These are phyloP conservation scores for Solea senegalensis DNA, from an alignment of 2,113 vertebrate species.

Conservation along the genomic window DNA sequence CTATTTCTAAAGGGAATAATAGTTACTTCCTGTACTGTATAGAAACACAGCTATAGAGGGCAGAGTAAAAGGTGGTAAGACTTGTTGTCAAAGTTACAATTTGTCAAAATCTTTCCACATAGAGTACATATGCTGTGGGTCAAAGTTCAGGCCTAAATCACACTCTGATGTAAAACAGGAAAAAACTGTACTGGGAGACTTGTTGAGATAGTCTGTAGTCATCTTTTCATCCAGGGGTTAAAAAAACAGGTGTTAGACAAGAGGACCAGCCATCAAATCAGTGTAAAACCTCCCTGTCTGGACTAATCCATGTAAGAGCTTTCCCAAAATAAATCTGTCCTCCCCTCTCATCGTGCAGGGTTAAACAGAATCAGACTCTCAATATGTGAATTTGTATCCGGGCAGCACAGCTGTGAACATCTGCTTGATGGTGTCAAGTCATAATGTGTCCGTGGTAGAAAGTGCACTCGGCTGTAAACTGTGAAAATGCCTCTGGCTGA, in stretches of 20 bases:
- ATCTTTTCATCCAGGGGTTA: background rate
- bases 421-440: background rate
- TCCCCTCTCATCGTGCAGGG: background rate
- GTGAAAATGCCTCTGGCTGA: too few species aligned
- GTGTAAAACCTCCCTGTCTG: slow-evolving; percentile 4
- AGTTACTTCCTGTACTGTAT: too few species aligned
- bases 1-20: too few species aligned
- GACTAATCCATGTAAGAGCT: slow-evolving; percentile 53
- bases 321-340: slow-evolving; percentile 46
- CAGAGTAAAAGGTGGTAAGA: too few species aligned
- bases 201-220: too few species aligned
- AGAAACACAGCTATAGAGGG: too few species aligned
- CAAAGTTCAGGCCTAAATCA: background rate
- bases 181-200: background rate
- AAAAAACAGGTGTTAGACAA: background rate
- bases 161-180: background rate
- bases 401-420: background rate
- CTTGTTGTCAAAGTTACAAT: background rate
- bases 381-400: background rate
- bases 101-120: too few species aligned
- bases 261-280: slow-evolving; percentile 42
- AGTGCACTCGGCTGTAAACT: background rate
- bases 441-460: background rate
- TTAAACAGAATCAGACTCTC: background rate
- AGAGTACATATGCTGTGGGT: too few species aligned